phyloP scores from a whole-genome alignment of 1,140 invertebrate genomes.

The Atta cephalotes region DNA sequence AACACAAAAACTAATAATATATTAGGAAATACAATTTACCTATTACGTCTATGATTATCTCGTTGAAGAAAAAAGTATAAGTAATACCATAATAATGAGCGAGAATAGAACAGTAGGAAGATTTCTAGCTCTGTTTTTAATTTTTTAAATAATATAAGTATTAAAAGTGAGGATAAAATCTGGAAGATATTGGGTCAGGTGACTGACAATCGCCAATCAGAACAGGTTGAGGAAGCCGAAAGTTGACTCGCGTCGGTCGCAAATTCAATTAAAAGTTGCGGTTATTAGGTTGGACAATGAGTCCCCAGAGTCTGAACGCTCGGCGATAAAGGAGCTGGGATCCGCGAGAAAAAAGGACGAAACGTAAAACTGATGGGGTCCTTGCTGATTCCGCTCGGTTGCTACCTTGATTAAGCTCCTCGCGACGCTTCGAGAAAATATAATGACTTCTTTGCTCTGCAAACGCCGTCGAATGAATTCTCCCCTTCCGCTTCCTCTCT shows the following conservation, averaged over 20 bases:
- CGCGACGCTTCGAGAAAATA: conserved; percentile 86
- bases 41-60: too few species aligned
- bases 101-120: background rate
- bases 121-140: background rate
- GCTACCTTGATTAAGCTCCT: conserved; percentile 85
- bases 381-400: conserved; percentile 86
- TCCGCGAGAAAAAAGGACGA: conserved; percentile 71
- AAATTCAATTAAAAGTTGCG: conserved; percentile 87
- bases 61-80: background rate
- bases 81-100: background rate
- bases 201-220: conserved; percentile 79
- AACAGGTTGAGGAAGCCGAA: conserved; percentile 76
- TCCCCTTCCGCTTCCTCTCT: conserved; percentile 21
- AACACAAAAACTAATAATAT: too few species aligned
- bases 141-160: background rate
- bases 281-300: conserved; percentile 86
- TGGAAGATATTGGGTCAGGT: conserved; percentile 68
- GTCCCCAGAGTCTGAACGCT: conserved; percentile 79
- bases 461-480: conserved; percentile 80
- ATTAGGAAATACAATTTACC: too few species aligned
- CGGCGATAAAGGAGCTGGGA: conserved; percentile 57
- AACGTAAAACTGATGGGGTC: conserved; percentile 84
- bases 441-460: conserved; percentile 85
- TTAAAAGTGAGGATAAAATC: conserved; percentile 36
- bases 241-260: conserved; percentile 83